Evolutionary conservation across 2,797 vertebrate genomes (phyloP).

Genomic region (Urocyon cinereoargenteus): DNA sequence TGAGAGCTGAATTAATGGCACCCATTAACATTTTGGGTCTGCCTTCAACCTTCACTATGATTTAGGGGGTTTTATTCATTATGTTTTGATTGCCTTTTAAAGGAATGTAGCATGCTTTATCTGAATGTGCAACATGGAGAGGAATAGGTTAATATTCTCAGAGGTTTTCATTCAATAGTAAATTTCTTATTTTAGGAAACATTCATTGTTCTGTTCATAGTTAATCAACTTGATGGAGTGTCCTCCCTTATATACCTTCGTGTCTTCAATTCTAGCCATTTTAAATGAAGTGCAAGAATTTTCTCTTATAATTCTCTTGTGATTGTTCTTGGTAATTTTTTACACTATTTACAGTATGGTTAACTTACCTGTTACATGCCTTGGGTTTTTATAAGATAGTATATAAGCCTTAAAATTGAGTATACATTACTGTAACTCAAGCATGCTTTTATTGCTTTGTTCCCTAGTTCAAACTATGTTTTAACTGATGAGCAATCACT

Average conservation of each 20-base stretch:
- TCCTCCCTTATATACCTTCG: neutral
- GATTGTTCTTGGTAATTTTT: slow-evolving; percentile 31
- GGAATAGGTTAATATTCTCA: neutral
- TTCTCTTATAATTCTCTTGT: neutral
- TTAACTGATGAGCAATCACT: slow-evolving; percentile 96
- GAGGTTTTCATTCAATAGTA: slow-evolving; percentile 26
- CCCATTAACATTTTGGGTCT: neutral
- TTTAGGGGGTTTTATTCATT: neutral
- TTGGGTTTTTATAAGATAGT: slow-evolving; percentile 3
- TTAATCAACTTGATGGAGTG: neutral
- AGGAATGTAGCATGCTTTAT: neutral
- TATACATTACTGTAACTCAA: neutral
- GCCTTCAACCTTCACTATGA: neutral
- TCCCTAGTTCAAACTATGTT: slow-evolving; percentile 93
- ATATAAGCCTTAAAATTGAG: slow-evolving; percentile 21
- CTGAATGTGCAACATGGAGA: neutral
- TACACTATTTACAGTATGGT: neutral
- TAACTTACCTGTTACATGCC: neutral
- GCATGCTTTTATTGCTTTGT: slow-evolving; percentile 46
- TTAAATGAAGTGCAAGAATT: neutral
- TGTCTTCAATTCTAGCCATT: neutral
- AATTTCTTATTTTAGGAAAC: slow-evolving; percentile 54
- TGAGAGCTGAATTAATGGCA: neutral
- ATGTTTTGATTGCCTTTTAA: slow-evolving; percentile 46
- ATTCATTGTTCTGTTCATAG: slow-evolving; percentile 7